Evolutionary conservation across 2,888 invertebrate species (phyloP).

Genomic region (Trimorus sp.): DNA sequence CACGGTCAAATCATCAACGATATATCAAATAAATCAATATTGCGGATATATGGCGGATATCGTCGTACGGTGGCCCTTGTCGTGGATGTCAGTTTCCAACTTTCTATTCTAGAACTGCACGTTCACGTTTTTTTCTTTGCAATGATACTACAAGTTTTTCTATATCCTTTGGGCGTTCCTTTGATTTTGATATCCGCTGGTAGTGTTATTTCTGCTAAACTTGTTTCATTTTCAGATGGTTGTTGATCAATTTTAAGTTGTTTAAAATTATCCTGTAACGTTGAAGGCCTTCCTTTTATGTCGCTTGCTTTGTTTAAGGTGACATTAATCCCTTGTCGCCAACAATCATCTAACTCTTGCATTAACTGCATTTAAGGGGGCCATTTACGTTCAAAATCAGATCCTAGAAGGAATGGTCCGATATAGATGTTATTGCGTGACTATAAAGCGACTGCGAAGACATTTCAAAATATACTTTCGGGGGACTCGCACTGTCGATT

Average conservation of each 20-base stretch:
- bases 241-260: background rate
- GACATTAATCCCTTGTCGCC: slow-evolving; percentile 8
- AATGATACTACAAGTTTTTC: background rate
- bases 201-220: background rate
- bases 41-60: too few relatives aligned
- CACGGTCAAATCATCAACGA: background rate
- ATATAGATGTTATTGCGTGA: too few relatives aligned
- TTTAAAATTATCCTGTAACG: background rate
- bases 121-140: background rate
- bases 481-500: too few relatives aligned
- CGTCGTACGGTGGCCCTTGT: background rate
- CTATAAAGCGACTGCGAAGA: too few relatives aligned
- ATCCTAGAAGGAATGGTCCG: too few relatives aligned
- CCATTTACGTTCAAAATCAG: too few relatives aligned
- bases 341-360: slow-evolving; percentile 1
- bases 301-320: background rate
- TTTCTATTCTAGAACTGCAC: background rate
- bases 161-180: background rate
- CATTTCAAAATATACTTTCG: too few relatives aligned
- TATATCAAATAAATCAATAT: too few relatives aligned
- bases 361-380: background rate
- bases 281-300: background rate
- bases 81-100: background rate
- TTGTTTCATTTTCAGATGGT: slow-evolving; percentile 1
- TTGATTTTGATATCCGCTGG: background rate